Conservation (phyloP, 2,797 vertebrate species). For the Brachymystax lenok region DNA sequence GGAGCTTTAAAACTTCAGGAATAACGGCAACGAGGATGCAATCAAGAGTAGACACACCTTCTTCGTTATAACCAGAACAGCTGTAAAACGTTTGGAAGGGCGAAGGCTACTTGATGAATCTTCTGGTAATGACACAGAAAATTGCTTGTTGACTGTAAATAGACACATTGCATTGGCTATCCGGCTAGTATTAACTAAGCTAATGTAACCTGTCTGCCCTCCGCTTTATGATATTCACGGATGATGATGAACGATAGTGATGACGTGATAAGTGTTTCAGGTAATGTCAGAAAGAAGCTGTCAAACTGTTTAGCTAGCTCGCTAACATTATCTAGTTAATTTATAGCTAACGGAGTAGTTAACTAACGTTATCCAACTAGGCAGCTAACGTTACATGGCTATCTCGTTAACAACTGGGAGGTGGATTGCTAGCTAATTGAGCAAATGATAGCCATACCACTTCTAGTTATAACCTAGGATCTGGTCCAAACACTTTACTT, state of each 20-base stretch:
- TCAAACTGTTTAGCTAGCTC: neutral
- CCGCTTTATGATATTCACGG: neutral
- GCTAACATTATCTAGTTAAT: neutral
- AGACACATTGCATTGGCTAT: neutral
- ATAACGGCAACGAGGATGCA: neutral
- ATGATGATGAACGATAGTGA: neutral
- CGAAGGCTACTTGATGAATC: neutral
- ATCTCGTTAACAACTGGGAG: neutral
- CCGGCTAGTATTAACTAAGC: neutral
- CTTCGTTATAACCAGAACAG: neutral
- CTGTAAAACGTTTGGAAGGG: neutral
- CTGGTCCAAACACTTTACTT: no score
- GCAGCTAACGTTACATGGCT: neutral
- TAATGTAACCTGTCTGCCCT: neutral
- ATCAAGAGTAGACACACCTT: neutral
- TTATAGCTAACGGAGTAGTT: neutral
- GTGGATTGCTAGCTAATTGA: neutral
- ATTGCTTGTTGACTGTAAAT: neutral
- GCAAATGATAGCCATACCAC: no score
- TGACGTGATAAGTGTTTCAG: neutral
- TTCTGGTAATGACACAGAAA: neutral
- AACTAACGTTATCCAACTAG: neutral
- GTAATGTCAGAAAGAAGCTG: neutral
- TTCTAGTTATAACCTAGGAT: no score
- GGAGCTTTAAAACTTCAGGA: constrained; percentile 11